phyloP scores from a whole-genome alignment of 2,113 vertebrate species.

The Paracanthobrama guichenoti region DNA sequence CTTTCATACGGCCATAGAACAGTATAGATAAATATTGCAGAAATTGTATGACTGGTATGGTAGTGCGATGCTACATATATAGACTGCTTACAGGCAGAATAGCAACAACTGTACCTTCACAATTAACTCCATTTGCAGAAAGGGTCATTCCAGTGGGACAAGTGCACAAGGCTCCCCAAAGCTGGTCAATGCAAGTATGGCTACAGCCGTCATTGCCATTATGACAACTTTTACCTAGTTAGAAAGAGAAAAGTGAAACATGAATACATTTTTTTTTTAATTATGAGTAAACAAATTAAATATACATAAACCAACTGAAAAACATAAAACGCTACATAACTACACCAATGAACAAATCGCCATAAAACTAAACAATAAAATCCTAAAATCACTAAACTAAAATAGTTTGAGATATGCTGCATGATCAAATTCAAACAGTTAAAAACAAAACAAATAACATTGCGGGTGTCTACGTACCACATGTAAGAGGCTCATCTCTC shows the following conservation, averaged over 20 bases:
- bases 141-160: constrained; percentile 78
- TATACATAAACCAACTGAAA: too few species aligned
- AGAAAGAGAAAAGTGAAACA: neutral
- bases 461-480: constrained; percentile 58
- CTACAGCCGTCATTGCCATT: constrained; percentile 81
- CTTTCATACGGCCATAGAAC: neutral
- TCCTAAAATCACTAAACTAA: too few species aligned
- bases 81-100: neutral
- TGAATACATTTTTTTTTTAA: too few species aligned
- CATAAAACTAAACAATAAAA: too few species aligned
- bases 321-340: too few species aligned
- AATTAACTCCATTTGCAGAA: constrained; percentile 73
- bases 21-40: neutral
- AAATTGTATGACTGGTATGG: neutral
- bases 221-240: constrained; percentile 79
- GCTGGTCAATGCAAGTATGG: constrained; percentile 73
- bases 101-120: constrained; percentile 73
- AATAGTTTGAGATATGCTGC: neutral
- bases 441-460: neutral
- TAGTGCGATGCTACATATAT: neutral
- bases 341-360: too few species aligned
- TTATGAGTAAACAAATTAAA: too few species aligned
- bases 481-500: constrained; percentile 71
- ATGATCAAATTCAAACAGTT: neutral
- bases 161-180: constrained; percentile 80